These are phyloP conservation scores for Andrena bicolor DNA, from an alignment of 2,888 invertebrate genomes.

Conservation along the genomic window DNA sequence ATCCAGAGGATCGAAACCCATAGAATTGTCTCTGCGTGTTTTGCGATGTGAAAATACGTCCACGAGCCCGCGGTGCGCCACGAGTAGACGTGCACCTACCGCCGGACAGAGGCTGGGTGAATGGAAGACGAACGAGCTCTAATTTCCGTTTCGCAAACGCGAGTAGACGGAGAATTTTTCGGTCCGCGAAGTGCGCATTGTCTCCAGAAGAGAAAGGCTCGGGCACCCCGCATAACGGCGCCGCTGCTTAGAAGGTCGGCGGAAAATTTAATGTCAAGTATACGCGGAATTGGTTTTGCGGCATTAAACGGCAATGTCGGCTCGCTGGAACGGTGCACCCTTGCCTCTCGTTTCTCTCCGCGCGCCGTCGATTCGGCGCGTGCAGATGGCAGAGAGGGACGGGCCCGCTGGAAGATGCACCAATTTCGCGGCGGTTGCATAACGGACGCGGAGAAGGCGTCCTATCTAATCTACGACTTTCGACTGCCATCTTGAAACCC, in stretches of 20 bases:
- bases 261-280: conserved; percentile 84
- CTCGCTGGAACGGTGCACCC: conserved; percentile 36
- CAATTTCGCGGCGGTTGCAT: conserved; percentile 71
- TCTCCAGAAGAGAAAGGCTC: conserved; percentile 82
- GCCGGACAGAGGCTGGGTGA: too few relatives aligned
- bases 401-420: conserved; percentile 33
- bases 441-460: conserved; percentile 64
- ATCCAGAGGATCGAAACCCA: too few relatives aligned
- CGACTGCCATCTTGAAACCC: conserved; percentile 82
- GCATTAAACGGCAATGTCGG: conserved; percentile 46
- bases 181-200: conserved; percentile 79
- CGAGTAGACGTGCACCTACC: too few relatives aligned
- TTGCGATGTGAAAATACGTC: too few relatives aligned
- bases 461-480: conserved; percentile 83
- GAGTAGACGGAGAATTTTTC: conserved; percentile 81
- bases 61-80: too few relatives aligned
- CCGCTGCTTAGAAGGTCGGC: conserved; percentile 79
- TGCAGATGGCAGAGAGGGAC: background rate
- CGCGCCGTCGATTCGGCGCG: background rate
- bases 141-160: background rate
- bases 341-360: background rate
- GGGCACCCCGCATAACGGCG: conserved; percentile 54
- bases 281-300: conserved; percentile 78
- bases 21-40: too few relatives aligned
- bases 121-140: background rate